Evolutionary conservation across 1,140 invertebrate genomes (phyloP), one percentile per base, ranked within the genome.

Genomic region (Chlorops oryzae): DNA sequence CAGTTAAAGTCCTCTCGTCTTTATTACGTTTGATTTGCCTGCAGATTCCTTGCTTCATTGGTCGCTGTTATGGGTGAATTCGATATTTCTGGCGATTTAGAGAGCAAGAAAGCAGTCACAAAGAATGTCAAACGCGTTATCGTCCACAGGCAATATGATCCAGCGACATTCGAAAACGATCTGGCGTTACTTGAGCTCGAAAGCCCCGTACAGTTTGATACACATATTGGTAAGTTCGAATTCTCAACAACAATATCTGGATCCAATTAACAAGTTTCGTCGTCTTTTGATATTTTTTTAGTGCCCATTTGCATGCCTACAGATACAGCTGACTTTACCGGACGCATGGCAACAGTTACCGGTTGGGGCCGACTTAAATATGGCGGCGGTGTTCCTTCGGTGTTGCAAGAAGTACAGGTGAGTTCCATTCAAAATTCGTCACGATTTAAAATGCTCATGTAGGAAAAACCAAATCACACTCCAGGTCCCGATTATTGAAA

Each of bases 231-330:
- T 84, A 65, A 77, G 75, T 63, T 7, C 2, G 27, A 45, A 5
- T n/a, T n/a, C n/a, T n/a, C n/a, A n/a, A n/a, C n/a, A n/a, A n/a
- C n/a, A n/a, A n/a, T n/a, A n/a, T n/a, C n/a, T n/a, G n/a, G n/a
- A n/a, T n/a, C n/a, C n/a, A n/a, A n/a, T n/a, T n/a, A n/a, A n/a
- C n/a, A n/a, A 32, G 20, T 24, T 13, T 35, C 23, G 22, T 24
- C 3, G 20, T 24, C 27, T 39, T 55, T n/a, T n/a, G n/a, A n/a
- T n/a, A n/a, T n/a, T 22, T 40, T 28, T 76, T 50, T 69, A 84
- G 88, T 95, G 10, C 92, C 92, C 2, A 93, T 95, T 65, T 96
- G 92, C 70, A 84, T 96, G 80, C 92, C 92, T 4, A 75, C 82
- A 1, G 87, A 90, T 50, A 75, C 79, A n/a, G 80, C 83, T 6